Conservation (phyloP, 2,113 vertebrate genomes). For the Malurus elegans region DNA sequence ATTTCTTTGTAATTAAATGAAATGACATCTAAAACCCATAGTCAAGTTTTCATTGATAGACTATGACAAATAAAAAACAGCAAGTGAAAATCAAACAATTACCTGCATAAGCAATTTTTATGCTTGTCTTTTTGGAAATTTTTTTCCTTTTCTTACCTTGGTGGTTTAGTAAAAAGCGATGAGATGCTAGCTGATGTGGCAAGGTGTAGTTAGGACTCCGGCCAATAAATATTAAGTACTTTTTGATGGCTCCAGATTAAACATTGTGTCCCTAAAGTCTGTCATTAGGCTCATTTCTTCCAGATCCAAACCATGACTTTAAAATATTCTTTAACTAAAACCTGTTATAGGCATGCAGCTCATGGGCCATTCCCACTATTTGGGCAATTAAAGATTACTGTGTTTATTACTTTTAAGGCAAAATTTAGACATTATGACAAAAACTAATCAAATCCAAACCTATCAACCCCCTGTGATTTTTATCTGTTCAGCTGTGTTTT, state of each 20-base stretch:
- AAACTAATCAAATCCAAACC: background rate
- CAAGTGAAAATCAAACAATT: background rate
- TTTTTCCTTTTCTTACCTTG: background rate
- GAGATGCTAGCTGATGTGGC: background rate
- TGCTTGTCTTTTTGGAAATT: background rate
- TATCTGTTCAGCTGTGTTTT: background rate
- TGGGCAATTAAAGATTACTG: background rate
- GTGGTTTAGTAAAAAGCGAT: background rate
- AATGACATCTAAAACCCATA: background rate
- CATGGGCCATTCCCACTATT: background rate
- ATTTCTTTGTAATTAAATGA: constrained; percentile 10
- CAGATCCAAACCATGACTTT: background rate
- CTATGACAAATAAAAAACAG: background rate
- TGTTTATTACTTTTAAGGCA: background rate
- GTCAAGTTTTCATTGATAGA: background rate
- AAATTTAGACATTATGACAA: background rate
- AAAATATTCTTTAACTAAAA: background rate
- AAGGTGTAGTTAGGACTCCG: background rate
- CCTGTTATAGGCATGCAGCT: background rate
- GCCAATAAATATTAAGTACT: background rate
- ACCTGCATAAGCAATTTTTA: background rate
- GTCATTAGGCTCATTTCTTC: background rate
- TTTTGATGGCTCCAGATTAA: background rate
- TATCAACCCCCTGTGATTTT: background rate
- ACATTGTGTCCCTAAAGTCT: background rate